Base-by-base conservation (phyloP, 1,140 invertebrate genomes). In the Tribolium madens region DNA sequence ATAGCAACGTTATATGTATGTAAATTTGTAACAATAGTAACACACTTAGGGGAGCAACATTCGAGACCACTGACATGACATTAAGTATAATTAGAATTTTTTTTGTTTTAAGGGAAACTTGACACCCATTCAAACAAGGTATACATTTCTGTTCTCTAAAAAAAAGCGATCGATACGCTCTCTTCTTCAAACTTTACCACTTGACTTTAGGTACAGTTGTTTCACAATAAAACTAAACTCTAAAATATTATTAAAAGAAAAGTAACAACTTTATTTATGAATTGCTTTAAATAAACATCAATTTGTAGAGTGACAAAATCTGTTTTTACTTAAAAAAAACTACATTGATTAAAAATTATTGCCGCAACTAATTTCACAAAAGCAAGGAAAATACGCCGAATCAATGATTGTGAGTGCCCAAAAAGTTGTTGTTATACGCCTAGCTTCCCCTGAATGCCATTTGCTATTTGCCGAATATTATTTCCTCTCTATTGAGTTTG, bases 381-480 rank as follows among this genome's bases (percentile, higher is more conserved):
- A 42, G 36, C 36, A 2, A 2, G 36, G 3, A 42, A n/a, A 42
- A 42, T 42, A 42, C 9, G 36, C n/a, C 13, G 12, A 50, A 2
- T 50, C 12, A 47, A n/a, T 47, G 5, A 9, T 50, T 50, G 9
- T 42, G n/a, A n/a, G n/a, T 42, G 10, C 13, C 48, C 10, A 15
- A 14, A 50, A 50, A 50, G 12, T 50, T 12, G 13, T 14, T n/a
- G 26, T 64, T 64, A 64, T 12, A 64, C 57, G 57, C 26, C 57
- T 26, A 12, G 26, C 21, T 64, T 33, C 7, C 21, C 10, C 21
- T 14, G 26, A 64, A 64, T 18, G 12, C 21, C 57, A 64, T 64
- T 64, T 64, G 57, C 57, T 42, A 64, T 64, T 64, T 64, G 31
- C 9, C 57, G 57, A 64, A 64, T 64, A 31, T 36, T 26, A 64